A percentile compares a stretch with the other conserved stretches of the same genome.
Evolutionary conservation across 2,113 vertebrate species (phyloP).

Genomic region (Scytalopus superciliaris): DNA sequence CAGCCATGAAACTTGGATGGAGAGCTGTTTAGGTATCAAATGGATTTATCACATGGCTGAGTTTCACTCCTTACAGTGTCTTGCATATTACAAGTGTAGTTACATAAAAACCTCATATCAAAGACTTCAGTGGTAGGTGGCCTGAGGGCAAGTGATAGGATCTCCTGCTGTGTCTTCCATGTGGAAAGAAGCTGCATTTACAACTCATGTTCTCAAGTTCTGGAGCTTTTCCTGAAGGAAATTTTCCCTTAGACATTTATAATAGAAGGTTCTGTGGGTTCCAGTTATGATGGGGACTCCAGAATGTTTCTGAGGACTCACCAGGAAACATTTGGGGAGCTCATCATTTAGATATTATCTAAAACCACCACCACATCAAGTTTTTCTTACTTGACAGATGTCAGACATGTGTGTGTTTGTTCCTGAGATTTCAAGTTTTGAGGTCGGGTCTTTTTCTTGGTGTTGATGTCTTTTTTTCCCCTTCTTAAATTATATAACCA

Average conservation of each 20-base stretch:
- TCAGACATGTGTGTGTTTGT: neutral
- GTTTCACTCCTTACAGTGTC: neutral
- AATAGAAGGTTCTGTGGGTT: neutral
- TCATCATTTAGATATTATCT: neutral
- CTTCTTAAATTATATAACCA: neutral
- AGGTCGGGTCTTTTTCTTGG: neutral
- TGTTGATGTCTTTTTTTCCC: neutral
- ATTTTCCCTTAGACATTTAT: neutral
- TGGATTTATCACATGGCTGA: neutral
- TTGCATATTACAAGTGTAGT: neutral
- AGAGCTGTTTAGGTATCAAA: neutral
- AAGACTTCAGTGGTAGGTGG: neutral
- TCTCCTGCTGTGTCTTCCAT: neutral
- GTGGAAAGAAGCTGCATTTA: neutral
- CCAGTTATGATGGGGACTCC: neutral
- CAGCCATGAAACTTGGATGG: neutral
- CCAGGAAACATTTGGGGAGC: neutral
- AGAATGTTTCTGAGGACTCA: neutral
- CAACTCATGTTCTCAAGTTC: neutral
- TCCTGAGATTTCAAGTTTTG: neutral
- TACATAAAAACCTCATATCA: neutral
- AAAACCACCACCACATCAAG: neutral
- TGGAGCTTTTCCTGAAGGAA: neutral
- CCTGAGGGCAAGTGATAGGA: neutral
- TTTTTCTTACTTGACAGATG: neutral